Evolutionary conservation across 1,140 invertebrate genomes (phyloP), one percentile per base, ranked within the genome.

Genomic region (Eumeta japonica): DNA sequence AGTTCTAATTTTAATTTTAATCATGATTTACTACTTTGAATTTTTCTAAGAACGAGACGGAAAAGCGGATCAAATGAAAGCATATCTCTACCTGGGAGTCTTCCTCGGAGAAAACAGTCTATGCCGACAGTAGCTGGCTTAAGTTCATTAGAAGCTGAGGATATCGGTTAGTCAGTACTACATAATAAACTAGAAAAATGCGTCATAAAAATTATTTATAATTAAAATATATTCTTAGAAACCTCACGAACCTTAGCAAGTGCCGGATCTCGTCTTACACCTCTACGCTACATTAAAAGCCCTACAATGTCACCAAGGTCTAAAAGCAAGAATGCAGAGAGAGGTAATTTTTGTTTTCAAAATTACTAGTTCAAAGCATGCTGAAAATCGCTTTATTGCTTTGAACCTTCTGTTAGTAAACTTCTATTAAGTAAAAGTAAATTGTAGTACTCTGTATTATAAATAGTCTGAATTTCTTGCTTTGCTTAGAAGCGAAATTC

Each of bases 91-190:
- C 83, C 83, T 2, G 81, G 83, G 16, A 85, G 83, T 48, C 60
- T 86, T 20, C 82, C 83, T 2, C 65, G 84, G 48, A 76, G 83
- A 60, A 81, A 82, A 59, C 81, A 82, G n/a, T 77, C 74, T 3
- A 79, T 77, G 41, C 73, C 75, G n/a, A 75, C 71, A 17, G 41
- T 66, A 19, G 66, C 72, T 29, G 67, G 66, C 33, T 37, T 76
- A 14, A 74, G 73, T 50, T 77, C 75, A 4, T 50, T 77, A 28
- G 75, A 79, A 45, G 76, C 76, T 1, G 74, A 80, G 45, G 79
- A 83, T 35, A 73, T 77, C 38, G 73, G 50, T 52, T 24, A 5
- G n/a, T 24, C 5, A 24, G 5, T 24, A 24, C n/a, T 24, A 24
- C n/a, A 24, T 7, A 24, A 24, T n/a, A n/a, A n/a, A n/a, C n/a